Percentiles rank a stretch among this genome's conserved stretches.
phyloP scores from a whole-genome alignment of 2,888 invertebrate species.

The Acrobasis consociella region DNA sequence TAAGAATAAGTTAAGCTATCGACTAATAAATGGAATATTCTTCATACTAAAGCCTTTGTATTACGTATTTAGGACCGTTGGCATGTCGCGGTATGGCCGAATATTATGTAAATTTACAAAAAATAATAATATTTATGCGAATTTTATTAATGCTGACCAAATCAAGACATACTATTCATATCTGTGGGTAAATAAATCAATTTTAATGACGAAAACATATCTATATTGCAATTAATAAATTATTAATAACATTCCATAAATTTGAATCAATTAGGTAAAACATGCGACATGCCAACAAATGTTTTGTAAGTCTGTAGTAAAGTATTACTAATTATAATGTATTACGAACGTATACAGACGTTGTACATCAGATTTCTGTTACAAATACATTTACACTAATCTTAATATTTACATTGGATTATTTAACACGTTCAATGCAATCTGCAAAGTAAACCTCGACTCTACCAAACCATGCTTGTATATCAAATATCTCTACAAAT shows the following conservation, averaged over 20 bases:
- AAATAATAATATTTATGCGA: conserved; percentile 17
- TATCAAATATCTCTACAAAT: conserved; percentile 18
- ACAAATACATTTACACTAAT: conserved; percentile 59
- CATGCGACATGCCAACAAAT: conserved; percentile 48
- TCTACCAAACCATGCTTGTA: conserved; percentile 4
- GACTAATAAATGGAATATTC: conserved; percentile 81
- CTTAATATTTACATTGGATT: conserved; percentile 62
- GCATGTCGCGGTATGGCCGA: conserved; percentile 47
- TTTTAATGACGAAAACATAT: conserved; percentile 5
- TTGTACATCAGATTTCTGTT: conserved; percentile 80
- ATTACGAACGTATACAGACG: conserved; percentile 77
- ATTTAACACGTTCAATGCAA: conserved; percentile 30
- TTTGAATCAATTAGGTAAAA: conserved; percentile 27
- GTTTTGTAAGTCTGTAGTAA: conserved; percentile 42
- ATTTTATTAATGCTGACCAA: conserved; percentile 9
- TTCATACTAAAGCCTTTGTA: conserved; percentile 78
- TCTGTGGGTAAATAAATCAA: conserved; percentile 8
- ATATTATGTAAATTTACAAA: conserved; percentile 24
- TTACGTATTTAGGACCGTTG: conserved; percentile 74
- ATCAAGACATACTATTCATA: conserved; percentile 2
- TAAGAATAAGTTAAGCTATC: conserved; percentile 81
- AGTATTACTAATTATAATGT: conserved; percentile 58
- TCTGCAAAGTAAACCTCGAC: conserved; percentile 5
- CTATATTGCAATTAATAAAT: conserved; percentile 6
- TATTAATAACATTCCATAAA: conserved; percentile 29